A percentile compares a stretch with the other conserved stretches of the same genome.
Conservation (phyloP, 2,888 invertebrate genomes). For the Apotomis capreana region DNA sequence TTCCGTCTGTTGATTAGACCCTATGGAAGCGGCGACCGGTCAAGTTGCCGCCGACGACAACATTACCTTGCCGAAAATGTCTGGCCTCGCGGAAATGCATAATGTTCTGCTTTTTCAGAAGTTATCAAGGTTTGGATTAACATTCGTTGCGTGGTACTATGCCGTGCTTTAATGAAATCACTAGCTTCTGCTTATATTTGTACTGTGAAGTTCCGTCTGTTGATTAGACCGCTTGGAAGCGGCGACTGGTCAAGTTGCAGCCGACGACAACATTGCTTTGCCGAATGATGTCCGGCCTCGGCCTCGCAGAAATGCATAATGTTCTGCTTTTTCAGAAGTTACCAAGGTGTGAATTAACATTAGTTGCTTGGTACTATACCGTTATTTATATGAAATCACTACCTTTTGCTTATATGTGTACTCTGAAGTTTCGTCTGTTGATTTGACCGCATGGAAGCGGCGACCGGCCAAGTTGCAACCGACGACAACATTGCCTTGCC, state of each 20-base stretch:
- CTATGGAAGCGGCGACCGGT: constrained; percentile 47
- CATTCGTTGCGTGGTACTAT: no score
- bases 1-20: constrained; percentile 58
- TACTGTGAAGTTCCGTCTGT: constrained; percentile 50
- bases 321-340: no score
- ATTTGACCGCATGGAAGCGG: constrained; percentile 57
- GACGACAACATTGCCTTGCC: not conserved
- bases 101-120: no score
- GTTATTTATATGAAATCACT: no score
- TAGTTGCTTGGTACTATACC: no score
- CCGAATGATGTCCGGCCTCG: not conserved
- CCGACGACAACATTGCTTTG: not conserved
- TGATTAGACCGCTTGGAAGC: constrained; percentile 59
- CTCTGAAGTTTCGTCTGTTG: constrained; percentile 52
- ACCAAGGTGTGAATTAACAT: no score
- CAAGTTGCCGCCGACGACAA: constrained; percentile 12
- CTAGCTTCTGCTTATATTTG: constrained; percentile 47
- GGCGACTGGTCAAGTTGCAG: constrained; percentile 17
- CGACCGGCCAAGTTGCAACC: constrained; percentile 21
- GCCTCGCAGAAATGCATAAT: no score
- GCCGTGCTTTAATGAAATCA: no score
- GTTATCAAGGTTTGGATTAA: no score
- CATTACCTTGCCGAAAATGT: not conserved
- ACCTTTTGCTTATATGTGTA: constrained; percentile 48
- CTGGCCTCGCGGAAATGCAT: no score